Evolutionary conservation across 2,113 vertebrate species (phyloP).

Genomic region (Chloroceryle aenea): DNA sequence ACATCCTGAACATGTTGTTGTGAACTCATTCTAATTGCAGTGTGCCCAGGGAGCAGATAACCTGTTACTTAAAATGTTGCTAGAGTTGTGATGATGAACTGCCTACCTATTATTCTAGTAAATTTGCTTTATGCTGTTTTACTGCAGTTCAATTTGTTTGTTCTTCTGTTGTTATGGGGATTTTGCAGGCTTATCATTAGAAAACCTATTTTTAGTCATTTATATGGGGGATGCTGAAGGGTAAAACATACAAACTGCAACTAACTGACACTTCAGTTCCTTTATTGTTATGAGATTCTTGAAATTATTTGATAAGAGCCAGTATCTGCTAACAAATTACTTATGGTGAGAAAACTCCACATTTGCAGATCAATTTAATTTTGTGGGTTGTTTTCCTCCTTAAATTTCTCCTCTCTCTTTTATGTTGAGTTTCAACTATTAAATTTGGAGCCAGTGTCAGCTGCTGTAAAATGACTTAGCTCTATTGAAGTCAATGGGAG

Average conservation of each 20-base stretch:
- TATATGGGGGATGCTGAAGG: not conserved
- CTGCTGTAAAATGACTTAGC: not conserved
- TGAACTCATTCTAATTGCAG: conserved; percentile 31
- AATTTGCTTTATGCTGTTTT: not conserved
- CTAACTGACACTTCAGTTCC: not conserved
- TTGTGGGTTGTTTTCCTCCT: not conserved
- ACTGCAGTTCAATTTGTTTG: not conserved
- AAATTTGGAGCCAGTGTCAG: not conserved
- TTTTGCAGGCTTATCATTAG: not conserved
- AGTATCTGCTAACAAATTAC: not conserved
- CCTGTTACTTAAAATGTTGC: not conserved
- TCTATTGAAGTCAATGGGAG: not conserved
- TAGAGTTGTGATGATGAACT: conserved; percentile 21
- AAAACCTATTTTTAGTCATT: not conserved
- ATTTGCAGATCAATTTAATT: not conserved
- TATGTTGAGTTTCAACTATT: not conserved
- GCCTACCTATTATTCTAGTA: not conserved
- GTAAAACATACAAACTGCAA: not conserved
- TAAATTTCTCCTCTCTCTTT: not conserved
- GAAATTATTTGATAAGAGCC: not conserved
- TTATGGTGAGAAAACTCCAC: not conserved
- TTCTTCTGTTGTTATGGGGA: not conserved
- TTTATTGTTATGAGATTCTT: not conserved
- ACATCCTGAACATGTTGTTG: not conserved
- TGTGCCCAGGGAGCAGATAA: not conserved